A percentile compares a stretch with the other conserved stretches of the same genome.
Conservation (phyloP, 30 jellyfish, hydroid and myxozoan species). For the Pelagia noctiluca region DNA sequence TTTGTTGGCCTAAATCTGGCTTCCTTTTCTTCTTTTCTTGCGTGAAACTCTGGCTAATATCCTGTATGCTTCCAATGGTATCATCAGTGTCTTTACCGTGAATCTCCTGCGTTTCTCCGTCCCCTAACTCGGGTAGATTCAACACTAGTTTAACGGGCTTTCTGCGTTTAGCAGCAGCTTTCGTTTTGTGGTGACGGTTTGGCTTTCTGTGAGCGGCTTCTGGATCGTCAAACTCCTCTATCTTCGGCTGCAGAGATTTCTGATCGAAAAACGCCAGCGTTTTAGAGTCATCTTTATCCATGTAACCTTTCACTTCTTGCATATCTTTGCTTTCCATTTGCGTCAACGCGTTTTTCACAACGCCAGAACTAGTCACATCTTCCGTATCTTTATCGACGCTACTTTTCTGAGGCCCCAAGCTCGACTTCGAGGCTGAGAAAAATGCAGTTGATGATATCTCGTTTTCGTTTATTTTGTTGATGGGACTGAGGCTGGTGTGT, state of each 20-base stretch:
- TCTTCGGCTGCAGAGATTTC: constrained; percentile 48
- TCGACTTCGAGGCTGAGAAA: constrained; percentile 61
- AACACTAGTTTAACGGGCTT: constrained; percentile 59
- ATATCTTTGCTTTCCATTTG: constrained; percentile 36
- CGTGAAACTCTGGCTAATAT: neutral
- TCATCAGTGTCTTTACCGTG: constrained; percentile 57
- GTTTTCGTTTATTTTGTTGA: constrained; percentile 56
- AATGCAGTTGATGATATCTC: constrained; percentile 67
- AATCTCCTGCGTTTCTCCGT: constrained; percentile 57
- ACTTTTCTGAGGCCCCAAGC: neutral
- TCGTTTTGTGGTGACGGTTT: neutral
- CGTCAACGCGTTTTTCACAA: constrained; percentile 38
- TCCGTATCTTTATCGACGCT: constrained; percentile 40
- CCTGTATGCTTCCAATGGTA: constrained; percentile 61
- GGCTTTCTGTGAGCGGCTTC: neutral
- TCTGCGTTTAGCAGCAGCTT: neutral
- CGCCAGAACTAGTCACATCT: constrained; percentile 18
- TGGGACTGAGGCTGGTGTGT: neutral
- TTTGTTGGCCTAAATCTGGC: constrained; percentile 41
- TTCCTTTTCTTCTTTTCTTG: constrained; percentile 5
- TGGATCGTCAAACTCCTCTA: constrained; percentile 47
- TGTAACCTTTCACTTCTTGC: constrained; percentile 37
- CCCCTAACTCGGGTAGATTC: constrained; percentile 75
- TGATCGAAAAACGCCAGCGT: constrained; percentile 52
- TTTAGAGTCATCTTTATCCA: constrained; percentile 42